Evolutionary conservation across 2,888 invertebrate genomes (phyloP).

Genomic region (Parasteatoda lunata): DNA sequence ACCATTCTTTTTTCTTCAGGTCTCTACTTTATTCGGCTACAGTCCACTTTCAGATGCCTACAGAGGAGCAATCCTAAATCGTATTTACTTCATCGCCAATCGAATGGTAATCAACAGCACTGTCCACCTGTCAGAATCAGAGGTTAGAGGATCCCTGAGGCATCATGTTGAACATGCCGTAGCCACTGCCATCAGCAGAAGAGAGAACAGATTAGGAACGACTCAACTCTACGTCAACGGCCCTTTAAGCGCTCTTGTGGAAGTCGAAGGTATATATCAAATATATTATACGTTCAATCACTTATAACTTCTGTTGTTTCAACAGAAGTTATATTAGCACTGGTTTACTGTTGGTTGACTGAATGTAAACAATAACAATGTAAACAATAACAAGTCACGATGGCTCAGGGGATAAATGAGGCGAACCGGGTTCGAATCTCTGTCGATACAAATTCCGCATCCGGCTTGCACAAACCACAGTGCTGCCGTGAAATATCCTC

Average conservation of each 20-base stretch:
- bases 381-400: no score
- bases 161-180: conserved; percentile 88
- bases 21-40: conserved; percentile 86
- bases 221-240: conserved; percentile 79
- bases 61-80: conserved; percentile 86
- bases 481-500: no score
- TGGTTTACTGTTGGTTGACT: no score
- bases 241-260: conserved; percentile 65
- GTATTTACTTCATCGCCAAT: conserved; percentile 81
- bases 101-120: conserved; percentile 88
- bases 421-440: no score
- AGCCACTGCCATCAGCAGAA: conserved; percentile 85
- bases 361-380: no score
- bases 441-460: no score
- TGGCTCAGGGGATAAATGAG: no score
- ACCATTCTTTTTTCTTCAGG: conserved; percentile 15
- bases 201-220: conserved; percentile 92
- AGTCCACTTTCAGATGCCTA: conserved; percentile 92
- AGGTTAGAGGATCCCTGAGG: conserved; percentile 80
- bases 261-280: conserved; percentile 72
- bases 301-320: no score
- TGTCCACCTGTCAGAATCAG: conserved; percentile 79
- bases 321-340: no score
- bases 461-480: no score
- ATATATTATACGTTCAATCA: no score